Percentiles rank a stretch among this genome's conserved stretches.
Conservation (phyloP, 2,113 vertebrate genomes). For the Thalassoma bifasciatum region DNA sequence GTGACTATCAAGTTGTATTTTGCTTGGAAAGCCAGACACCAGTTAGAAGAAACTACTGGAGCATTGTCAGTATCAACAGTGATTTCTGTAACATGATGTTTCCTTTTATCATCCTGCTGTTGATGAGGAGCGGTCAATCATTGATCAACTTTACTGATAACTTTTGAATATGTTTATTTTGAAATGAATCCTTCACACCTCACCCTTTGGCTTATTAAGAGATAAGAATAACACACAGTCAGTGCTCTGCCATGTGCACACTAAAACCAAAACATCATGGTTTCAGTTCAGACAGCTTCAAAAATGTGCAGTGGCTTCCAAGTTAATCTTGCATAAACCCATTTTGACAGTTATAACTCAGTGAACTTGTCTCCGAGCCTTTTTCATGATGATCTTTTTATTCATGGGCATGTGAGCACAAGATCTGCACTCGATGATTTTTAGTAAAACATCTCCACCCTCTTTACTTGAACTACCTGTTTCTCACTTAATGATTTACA, state of each 20-base stretch:
- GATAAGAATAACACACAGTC: too few relatives aligned
- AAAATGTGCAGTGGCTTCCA: neutral
- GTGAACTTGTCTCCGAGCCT: neutral
- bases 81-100: too few relatives aligned
- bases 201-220: neutral
- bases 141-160: neutral
- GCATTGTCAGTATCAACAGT: too few relatives aligned
- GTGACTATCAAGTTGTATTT: neutral
- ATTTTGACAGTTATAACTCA: neutral
- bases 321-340: neutral
- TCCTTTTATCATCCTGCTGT: neutral
- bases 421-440: neutral
- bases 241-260: neutral
- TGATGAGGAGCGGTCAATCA: neutral
- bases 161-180: neutral
- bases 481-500: conserved; percentile 9
- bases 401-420: neutral
- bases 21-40: too few relatives aligned
- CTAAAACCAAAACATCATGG: neutral
- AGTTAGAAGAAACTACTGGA: too few relatives aligned
- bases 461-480: conserved; percentile 20
- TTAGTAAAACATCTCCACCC: conserved; percentile 1
- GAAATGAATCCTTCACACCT: neutral
- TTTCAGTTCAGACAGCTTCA: conserved; percentile 1
- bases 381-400: neutral